Base-by-base conservation (phyloP, 2,888 invertebrate genomes). In the Archips crataeganus region DNA sequence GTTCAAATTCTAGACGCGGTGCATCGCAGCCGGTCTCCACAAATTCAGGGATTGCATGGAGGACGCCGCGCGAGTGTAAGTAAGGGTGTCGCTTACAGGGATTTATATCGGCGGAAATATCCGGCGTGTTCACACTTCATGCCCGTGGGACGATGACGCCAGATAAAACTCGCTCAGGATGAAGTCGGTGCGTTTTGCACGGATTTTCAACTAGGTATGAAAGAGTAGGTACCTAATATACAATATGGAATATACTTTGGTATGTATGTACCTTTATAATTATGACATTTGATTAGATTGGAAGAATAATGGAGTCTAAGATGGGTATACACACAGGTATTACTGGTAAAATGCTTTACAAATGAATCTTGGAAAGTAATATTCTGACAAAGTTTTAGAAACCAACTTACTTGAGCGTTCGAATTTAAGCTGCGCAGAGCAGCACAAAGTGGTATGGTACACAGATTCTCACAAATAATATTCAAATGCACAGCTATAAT, bases 31-130 rank as follows among this genome's bases (percentile, higher is more conserved):
- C 80, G 84, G 85, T 85, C 85, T 90, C 83, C 85, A 89, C 89
- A 91, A 91, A 92, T 92, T 90, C 87, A 84, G 84, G 88, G 87
- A 88, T 90, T 87, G 87, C 85, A 84, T 78, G 79, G 84, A 80
- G 81, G 81, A 85, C 81, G 83, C 87, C 85, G 83, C 84, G 87
- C 84, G 87, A 82, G 85, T 82, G 85, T 87, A 88, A 87, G 88
- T 85, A 85, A 84, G 85, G 87, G 85, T 89, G 90, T 90, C 89
- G 86, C 87, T 84, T 86, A 84, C 86, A 84, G 84, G 88, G 90
- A 92, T 92, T 92, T 92, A 92, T 91, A 91, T 89, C 87, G 86
- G 87, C 84, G 88, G 86, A 89, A 90, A 91, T 90, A 89, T 89
- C 89, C 84, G 86, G 84, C 86, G 85, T 88, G 88, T 89, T 90